A percentile compares a stretch with the other conserved stretches of the same genome.
Evolutionary conservation across 2,797 vertebrate genomes (phyloP).

Genomic region (Amniataba percoides): DNA sequence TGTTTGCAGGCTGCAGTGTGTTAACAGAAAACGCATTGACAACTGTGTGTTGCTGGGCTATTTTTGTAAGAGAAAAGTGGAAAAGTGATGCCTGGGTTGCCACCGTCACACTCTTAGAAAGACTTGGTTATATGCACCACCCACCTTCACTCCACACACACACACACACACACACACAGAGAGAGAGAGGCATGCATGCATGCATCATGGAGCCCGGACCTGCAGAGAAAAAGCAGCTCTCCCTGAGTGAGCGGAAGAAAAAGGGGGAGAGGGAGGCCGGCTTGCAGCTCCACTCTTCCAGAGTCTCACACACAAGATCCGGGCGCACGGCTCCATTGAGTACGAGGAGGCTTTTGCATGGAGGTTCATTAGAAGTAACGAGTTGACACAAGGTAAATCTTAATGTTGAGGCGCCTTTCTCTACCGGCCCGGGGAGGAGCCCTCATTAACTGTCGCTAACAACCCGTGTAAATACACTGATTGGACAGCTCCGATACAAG

Average conservation of each 20-base stretch:
- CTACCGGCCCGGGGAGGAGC: conserved; percentile 89
- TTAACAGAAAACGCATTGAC: neutral
- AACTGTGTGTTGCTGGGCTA: neutral
- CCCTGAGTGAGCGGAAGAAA: conserved; percentile 77
- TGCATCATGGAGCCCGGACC: conserved; percentile 69
- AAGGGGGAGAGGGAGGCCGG: conserved; percentile 67
- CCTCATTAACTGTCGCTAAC: conserved; percentile 99
- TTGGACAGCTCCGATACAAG: conserved; percentile 95
- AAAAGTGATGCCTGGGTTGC: neutral
- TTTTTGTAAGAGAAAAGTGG: neutral
- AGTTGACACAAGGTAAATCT: conserved; percentile 99
- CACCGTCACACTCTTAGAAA: conserved; percentile 15
- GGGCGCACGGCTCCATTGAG: conserved; percentile 89
- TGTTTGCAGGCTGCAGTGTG: neutral
- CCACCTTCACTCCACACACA: conserved; percentile 11
- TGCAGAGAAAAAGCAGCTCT: conserved; percentile 72
- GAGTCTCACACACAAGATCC: conserved; percentile 76
- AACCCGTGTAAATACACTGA: conserved; percentile 98
- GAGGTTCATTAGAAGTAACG: conserved; percentile 98
- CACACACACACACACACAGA: neutral
- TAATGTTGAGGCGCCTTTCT: conserved; percentile 93
- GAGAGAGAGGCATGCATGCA: conserved; percentile 28
- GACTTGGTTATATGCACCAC: conserved; percentile 25
- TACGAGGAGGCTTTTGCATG: conserved; percentile 73
- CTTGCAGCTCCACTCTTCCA: conserved; percentile 81